phyloP scores from a whole-genome alignment of 2,113 vertebrate species.

The Chascanopsetta lugubris region DNA sequence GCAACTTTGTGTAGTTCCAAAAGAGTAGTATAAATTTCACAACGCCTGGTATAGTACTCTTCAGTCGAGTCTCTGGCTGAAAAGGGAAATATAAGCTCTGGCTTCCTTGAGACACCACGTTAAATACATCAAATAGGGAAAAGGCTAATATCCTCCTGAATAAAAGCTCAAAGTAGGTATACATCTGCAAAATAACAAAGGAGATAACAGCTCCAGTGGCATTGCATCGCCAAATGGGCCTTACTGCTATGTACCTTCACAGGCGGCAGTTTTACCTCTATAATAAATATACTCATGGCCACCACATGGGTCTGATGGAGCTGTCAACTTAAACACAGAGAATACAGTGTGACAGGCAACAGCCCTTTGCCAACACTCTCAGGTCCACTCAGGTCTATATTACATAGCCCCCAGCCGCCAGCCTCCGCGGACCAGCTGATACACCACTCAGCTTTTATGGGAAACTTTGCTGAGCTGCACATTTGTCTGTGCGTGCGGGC shows the following conservation, averaged over 20 bases:
- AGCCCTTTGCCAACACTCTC: constrained; percentile 47
- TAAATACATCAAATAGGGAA: constrained; percentile 30
- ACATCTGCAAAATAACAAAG: not conserved
- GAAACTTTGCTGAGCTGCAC: constrained; percentile 67
- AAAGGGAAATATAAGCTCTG: no score
- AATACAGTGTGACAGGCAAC: constrained; percentile 49
- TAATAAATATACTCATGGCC: constrained; percentile 56
- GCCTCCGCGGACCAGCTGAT: constrained; percentile 39
- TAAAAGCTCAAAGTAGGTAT: constrained; percentile 21
- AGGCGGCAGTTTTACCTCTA: constrained; percentile 20
- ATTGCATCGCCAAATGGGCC: constrained; percentile 7
- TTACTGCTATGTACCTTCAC: constrained; percentile 8
- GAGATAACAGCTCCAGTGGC: constrained; percentile 4
- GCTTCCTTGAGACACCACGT: no score
- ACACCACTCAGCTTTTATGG: constrained; percentile 46
- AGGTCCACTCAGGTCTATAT: constrained; percentile 46
- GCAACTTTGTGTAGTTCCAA: not conserved
- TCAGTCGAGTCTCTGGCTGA: no score
- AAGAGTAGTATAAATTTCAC: not conserved
- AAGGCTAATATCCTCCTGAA: constrained; percentile 14
- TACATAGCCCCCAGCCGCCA: constrained; percentile 31
- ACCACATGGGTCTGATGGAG: constrained; percentile 26
- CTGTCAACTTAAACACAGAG: constrained; percentile 54
- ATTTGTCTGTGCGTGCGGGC: constrained; percentile 32
- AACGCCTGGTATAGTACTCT: not conserved